These are phyloP conservation scores for Neoitamus cyanurus DNA, from an alignment of 2,888 invertebrate genomes.

Conservation along the genomic window DNA sequence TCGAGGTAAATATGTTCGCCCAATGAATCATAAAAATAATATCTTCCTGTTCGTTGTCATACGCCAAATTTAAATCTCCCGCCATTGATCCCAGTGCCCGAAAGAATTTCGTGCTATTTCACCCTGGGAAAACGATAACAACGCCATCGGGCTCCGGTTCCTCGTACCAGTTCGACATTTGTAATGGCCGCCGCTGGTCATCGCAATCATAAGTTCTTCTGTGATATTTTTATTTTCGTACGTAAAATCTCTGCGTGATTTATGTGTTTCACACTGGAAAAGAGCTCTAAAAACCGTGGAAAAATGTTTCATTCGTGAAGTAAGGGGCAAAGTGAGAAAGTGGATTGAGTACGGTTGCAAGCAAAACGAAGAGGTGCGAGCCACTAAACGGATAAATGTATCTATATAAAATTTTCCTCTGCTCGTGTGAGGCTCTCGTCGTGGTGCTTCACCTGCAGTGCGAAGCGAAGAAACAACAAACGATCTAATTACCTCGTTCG, in stretches of 20 bases:
- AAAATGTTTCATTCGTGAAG: slow-evolving; percentile 8
- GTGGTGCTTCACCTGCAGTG: slow-evolving; percentile 21
- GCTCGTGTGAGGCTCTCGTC: neutral
- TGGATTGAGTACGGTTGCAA: neutral
- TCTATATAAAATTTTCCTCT: neutral
- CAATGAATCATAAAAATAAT: too few species aligned
- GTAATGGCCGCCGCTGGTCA: slow-evolving; percentile 52
- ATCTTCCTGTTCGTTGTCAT: too few species aligned
- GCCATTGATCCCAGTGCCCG: neutral
- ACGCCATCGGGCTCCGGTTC: slow-evolving; percentile 43
- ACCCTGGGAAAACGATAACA: neutral
- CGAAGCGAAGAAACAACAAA: slow-evolving; percentile 18
- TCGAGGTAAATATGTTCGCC: too few species aligned
- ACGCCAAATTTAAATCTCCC: slow-evolving; percentile 10
- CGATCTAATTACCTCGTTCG: neutral
- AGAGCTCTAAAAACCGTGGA: neutral
- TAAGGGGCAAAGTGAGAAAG: neutral
- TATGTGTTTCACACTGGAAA: slow-evolving; percentile 31
- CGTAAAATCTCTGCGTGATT: slow-evolving; percentile 47
- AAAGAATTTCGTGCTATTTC: neutral
- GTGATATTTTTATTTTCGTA: slow-evolving; percentile 53
- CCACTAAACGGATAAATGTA: neutral
- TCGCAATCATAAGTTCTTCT: slow-evolving; percentile 51
- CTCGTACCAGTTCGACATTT: slow-evolving; percentile 50
- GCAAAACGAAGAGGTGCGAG: neutral